Evolutionary conservation across 2,888 invertebrate species (phyloP).

Genomic region (Calameuta filiformis): DNA sequence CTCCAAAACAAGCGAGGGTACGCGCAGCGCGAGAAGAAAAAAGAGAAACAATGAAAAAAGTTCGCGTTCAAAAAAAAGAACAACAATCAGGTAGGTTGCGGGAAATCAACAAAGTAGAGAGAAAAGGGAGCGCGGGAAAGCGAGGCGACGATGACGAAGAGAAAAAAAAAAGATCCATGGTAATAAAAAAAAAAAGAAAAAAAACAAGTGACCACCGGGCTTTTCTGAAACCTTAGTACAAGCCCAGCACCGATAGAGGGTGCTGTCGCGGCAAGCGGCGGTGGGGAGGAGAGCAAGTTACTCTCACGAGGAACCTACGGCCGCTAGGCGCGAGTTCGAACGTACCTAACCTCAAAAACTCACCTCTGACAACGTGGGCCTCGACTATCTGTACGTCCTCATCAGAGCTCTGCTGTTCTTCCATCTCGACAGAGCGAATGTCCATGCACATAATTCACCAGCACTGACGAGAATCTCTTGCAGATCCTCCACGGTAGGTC

Average conservation of each 20-base stretch:
- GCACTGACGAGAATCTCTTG: conserved; percentile 36
- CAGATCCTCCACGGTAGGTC: conserved; percentile 30
- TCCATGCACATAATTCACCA: conserved; percentile 64
- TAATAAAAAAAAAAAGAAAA: background rate
- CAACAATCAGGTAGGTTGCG: background rate
- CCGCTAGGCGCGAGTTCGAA: background rate
- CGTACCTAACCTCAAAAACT: conserved; percentile 46
- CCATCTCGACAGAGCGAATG: conserved; percentile 62
- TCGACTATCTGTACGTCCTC: conserved; percentile 63
- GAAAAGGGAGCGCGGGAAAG: background rate
- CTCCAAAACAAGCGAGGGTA: background rate
- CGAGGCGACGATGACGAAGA: background rate
- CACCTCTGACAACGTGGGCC: conserved; percentile 56
- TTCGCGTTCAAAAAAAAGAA: background rate
- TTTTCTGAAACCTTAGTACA: background rate
- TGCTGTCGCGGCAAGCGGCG: background rate
- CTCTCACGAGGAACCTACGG: background rate
- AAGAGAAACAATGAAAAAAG: background rate
- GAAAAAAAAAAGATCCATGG: background rate
- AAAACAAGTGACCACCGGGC: background rate
- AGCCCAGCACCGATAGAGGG: background rate
- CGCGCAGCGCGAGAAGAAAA: background rate
- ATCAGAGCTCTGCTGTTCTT: conserved; percentile 54
- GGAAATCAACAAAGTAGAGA: background rate
- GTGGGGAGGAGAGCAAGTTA: background rate